Conservation (phyloP, 2,888 invertebrate genomes). For the Drosophila aldrichi region DNA sequence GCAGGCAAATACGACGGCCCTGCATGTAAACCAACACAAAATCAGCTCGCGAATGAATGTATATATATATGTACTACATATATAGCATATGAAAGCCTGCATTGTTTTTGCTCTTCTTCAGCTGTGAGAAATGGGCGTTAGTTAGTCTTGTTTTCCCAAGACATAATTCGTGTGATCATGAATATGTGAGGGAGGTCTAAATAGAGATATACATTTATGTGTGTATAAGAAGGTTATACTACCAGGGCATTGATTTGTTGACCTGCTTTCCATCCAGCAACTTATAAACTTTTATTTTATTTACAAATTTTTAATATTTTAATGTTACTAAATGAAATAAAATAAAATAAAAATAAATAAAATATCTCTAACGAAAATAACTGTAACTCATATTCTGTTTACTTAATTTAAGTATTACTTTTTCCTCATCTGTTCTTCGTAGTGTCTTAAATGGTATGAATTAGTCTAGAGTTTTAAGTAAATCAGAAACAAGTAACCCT, state of each 20-base stretch:
- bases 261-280: neutral
- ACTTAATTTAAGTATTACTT: too few relatives aligned
- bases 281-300: neutral
- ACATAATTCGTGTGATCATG: constrained; percentile 4
- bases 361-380: too few relatives aligned
- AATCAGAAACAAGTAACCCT: neutral
- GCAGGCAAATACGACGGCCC: constrained; percentile 25
- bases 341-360: too few relatives aligned
- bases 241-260: neutral
- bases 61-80: neutral
- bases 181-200: neutral
- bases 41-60: constrained; percentile 32
- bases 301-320: too few relatives aligned
- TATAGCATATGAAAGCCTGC: constrained; percentile 6
- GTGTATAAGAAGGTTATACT: neutral
- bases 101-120: constrained; percentile 21
- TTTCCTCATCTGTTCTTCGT: neutral
- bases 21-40: constrained; percentile 35
- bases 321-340: too few relatives aligned
- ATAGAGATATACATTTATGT: neutral
- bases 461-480: too few relatives aligned
- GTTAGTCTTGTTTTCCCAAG: constrained; percentile 11
- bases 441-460: neutral
- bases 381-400: too few relatives aligned
- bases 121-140: constrained; percentile 21